A percentile compares a stretch with the other conserved stretches of the same genome.
phyloP scores from a whole-genome alignment of 2,113 vertebrate genomes.

The Poeciliopsis turrubarensis region DNA sequence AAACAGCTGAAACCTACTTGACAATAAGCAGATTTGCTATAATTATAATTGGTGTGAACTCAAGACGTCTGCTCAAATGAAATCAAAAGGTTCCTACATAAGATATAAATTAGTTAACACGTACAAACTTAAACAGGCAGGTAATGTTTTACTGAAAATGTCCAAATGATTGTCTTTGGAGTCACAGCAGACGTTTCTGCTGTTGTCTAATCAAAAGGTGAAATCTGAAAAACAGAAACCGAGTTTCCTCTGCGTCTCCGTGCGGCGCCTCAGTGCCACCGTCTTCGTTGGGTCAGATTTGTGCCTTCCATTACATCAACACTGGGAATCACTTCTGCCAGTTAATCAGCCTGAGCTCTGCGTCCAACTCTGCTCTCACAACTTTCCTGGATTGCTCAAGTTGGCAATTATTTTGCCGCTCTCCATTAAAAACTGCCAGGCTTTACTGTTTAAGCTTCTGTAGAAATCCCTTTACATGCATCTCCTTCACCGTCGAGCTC shows the following conservation, averaged over 20 bases:
- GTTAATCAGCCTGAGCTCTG: constrained; percentile 39
- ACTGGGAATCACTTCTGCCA: constrained; percentile 46
- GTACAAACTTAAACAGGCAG: no score
- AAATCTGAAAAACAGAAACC: not conserved
- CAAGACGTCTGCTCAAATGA: no score
- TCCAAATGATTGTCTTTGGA: no score
- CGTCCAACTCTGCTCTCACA: constrained; percentile 40
- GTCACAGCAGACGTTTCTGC: no score
- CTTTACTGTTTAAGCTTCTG: constrained; percentile 13
- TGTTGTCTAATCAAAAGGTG: not conserved
- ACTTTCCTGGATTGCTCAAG: constrained; percentile 42
- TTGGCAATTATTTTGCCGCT: constrained; percentile 35
- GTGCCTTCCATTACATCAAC: constrained; percentile 55
- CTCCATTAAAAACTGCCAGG: constrained; percentile 6
- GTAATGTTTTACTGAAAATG: no score
- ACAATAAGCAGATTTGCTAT: no score
- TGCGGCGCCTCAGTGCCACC: constrained; percentile 17
- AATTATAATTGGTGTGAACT: no score
- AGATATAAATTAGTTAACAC: no score
- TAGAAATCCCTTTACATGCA: constrained; percentile 36
- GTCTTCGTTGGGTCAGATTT: constrained; percentile 12
- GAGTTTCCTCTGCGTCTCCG: constrained; percentile 8
- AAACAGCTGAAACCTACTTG: no score
- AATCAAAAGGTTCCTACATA: no score
- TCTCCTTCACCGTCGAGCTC: constrained; percentile 8